Base-by-base conservation (phyloP, 1,140 invertebrate genomes). In the Hetaerina americana region DNA sequence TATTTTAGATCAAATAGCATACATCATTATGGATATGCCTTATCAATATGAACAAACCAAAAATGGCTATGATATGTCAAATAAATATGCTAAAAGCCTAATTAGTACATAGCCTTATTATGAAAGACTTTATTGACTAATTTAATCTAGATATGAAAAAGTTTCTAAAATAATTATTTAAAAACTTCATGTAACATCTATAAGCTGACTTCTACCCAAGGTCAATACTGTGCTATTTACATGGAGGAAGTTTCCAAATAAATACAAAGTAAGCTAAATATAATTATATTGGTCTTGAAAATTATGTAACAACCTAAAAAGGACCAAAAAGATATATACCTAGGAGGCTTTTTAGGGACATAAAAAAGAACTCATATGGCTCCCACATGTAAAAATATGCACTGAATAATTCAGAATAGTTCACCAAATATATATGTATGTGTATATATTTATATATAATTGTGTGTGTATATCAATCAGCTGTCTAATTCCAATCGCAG, bases 81-180 rank as follows among this genome's bases (percentile, higher is more conserved):
- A 57, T 57, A 57, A 57, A 57, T 57, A 57, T 57, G 15, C 40
- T 57, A 57, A 57, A 57, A 57, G 40, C 40, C 40, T 57, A 57
- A 57, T 18, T 57, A n/a, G 40, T 57, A 57, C 40, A 57, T 57
- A 57, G 40, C 40, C 40, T 57, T 57, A 57, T 57, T 57, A 57
- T 57, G 40, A 57, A 57, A 57, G 40, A 57, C 40, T 57, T 57
- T 57, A 57, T 18, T 57, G 40, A 57, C 40, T 57, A 57, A 18
- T 57, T 57, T 57, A 57, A 18, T 57, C 40, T 57, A 57, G 40
- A 57, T 57, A 57, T 57, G 40, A 57, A 57, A 57, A 57, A 57
- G 40, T 57, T 57, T 57, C 40, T 57, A 57, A 57, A 57, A 57
- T 57, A 57, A 57, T 57, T 57, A 57, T 57, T 57, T 57, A 57